phyloP scores from a whole-genome alignment of 2,113 vertebrate genomes.

The Ptilonorhynchus violaceus region DNA sequence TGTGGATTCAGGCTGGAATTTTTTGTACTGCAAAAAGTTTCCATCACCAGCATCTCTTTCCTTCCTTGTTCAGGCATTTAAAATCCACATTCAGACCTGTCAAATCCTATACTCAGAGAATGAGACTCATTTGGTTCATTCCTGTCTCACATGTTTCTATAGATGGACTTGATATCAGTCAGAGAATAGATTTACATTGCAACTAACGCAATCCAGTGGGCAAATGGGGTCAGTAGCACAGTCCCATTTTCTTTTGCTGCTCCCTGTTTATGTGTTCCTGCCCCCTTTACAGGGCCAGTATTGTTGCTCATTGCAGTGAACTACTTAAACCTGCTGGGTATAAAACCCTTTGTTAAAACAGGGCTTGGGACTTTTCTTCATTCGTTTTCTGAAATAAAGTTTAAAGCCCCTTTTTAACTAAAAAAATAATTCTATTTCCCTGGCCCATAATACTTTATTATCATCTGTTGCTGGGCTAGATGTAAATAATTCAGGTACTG shows the following conservation, averaged over 20 bases:
- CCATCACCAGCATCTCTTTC: not conserved
- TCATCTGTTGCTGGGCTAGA: not conserved
- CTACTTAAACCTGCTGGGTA: not conserved
- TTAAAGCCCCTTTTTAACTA: not conserved
- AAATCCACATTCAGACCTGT: not conserved
- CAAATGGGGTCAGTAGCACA: not conserved
- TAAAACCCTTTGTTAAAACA: not conserved
- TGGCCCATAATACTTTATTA: not conserved
- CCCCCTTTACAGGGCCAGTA: not conserved
- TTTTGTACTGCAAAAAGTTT: slow-evolving; percentile 8
- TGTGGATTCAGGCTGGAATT: not conserved
- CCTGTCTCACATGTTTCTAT: not conserved
- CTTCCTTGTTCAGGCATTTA: not conserved
- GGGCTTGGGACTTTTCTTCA: not conserved
- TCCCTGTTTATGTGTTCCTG: not conserved
- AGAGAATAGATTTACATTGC: not conserved
- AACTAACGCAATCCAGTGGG: not conserved
- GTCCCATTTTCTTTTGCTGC: not conserved
- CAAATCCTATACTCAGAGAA: not conserved
- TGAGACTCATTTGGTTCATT: not conserved
- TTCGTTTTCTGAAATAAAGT: not conserved
- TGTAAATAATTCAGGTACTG: not conserved
- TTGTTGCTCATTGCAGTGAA: not conserved
- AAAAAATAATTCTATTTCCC: not conserved
- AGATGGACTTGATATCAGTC: not conserved